Evolutionary conservation across 2,113 vertebrate genomes (phyloP).

Genomic region (Rhinopithecus roxellana): DNA sequence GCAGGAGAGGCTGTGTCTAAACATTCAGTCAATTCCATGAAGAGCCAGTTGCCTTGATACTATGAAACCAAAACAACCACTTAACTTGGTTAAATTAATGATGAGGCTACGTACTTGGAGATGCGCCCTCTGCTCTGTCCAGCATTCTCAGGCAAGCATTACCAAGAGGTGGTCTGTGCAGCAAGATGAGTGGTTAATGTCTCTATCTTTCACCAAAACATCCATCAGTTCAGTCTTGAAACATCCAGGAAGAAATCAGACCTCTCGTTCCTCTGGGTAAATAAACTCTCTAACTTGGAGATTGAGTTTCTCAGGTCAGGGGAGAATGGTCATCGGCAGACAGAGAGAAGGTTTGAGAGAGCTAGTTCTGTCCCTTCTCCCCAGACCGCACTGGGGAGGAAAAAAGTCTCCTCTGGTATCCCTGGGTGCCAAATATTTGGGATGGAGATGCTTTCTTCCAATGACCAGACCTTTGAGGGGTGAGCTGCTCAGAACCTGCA

Average conservation of each 20-base stretch:
- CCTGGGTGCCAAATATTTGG: background rate
- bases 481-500: background rate
- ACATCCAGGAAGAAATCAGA: constrained; percentile 34
- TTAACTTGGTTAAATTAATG: constrained; percentile 53
- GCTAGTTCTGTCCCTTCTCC: background rate
- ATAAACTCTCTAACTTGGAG: constrained; percentile 34
- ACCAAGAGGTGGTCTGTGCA: background rate
- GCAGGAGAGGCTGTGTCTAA: constrained; percentile 74
- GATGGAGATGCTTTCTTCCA: background rate
- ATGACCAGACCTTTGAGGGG: rapidly evolving
- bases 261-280: constrained; percentile 18
- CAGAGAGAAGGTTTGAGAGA: background rate
- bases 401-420: background rate
- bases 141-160: background rate
- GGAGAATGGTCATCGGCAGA: background rate
- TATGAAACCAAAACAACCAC: constrained; percentile 71
- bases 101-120: constrained; percentile 17
- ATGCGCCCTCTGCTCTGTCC: background rate
- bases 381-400: background rate
- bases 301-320: constrained; percentile 36
- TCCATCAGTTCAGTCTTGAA: background rate
- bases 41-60: constrained; percentile 55
- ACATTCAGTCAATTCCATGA: constrained; percentile 72
- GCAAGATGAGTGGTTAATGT: background rate
- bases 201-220: background rate